Base-by-base conservation (phyloP, 2,113 vertebrate species). In the Gopherus flavomarginatus region DNA sequence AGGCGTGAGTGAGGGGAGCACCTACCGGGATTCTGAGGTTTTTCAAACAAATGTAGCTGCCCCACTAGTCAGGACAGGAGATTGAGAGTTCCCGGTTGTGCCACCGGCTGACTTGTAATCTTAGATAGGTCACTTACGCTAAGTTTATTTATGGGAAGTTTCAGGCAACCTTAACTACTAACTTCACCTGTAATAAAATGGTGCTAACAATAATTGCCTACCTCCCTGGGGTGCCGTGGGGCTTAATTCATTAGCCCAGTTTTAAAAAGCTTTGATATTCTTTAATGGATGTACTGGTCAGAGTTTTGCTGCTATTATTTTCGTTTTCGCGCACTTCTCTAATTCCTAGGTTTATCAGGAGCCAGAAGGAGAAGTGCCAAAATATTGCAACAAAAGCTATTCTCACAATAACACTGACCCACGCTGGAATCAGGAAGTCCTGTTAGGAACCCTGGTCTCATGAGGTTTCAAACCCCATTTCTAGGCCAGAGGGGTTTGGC, bases 311-410 rank as follows among this genome's bases (percentile, higher is more conserved):
- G 7, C 13, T 57, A 80, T 87, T 95, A 96, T 93, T 97, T 91
- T 84, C 35, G 54, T 65, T 96, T 92, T 87, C 86, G 91, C 86
- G 86, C 81, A 57, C 86, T 97, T 95, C 27, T 2, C 50, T 84
- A 8, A 77, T 95, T 97, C 90, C 86, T 95, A 21, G 69, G 89
- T 90, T 83, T 91, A 93, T 88, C 89, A 83, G 91, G 84, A 44
- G 88, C 94, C 85, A 86, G 96, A 83, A 90, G 29, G 78, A 88
- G 90, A 96, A 49, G 83, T 88, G 90, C 77, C 92, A 88, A 87
- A 92, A 84, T 47, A 11, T 35, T 56, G 31, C n/a, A 82, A 35
- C 57, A n/a, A 22, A 11, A 26, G 52, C 79, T 65, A 59, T 24
- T 81, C 77, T 86, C 84, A 95, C 90, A 0, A 0, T 10, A 85